Evolutionary conservation across 2,113 vertebrate genomes (phyloP), one percentile per base, ranked within the genome.

Genomic region (Emydocephalus ijimae): DNA sequence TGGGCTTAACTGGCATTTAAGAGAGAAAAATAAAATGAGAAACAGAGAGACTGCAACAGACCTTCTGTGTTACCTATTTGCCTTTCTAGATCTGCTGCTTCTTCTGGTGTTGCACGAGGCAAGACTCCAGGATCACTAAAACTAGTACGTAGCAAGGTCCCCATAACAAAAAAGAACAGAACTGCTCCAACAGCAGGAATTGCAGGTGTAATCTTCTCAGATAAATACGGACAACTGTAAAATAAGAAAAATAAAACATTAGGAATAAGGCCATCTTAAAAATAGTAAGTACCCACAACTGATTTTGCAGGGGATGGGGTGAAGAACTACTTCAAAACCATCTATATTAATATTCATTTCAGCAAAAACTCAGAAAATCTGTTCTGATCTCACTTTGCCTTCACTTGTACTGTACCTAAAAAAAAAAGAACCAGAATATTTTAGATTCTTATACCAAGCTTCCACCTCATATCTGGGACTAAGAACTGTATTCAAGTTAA

Each of bases 41-140:
- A 93, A 92, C 1, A 0, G 89, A 86, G 93, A 94, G 96, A 95
- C 54, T 91, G 69, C n/a, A 91, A 97, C 96, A 95, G 95, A 96
- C 95, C 96, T 94, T 95, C 92, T 3, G 88, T 94, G 95, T 98
- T 98, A 99, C 99, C 99, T 98, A 99, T 99, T 98, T 99, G 98
- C 96, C 98, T 98, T 97, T 99, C 99, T 97, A 99, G 97, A 97
- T 99, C 98, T 39, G 99, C 98, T 57, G 99, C 99, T 96, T 99
- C 99, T 91, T 99, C 99, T 12, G 98, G 97, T 6, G 98, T 98
- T 96, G 99, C 99, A 10, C 99, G 97, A 11, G 99, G 99, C 93
- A 99, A 98, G 95, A 99, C 99, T 87, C 99, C 99, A 1, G 99
- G 99, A 94, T 99, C 99, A 94, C 98, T 99, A 98, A 99, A 99